phyloP scores from a whole-genome alignment of 2,797 vertebrate species.

The Cuculus canorus region DNA sequence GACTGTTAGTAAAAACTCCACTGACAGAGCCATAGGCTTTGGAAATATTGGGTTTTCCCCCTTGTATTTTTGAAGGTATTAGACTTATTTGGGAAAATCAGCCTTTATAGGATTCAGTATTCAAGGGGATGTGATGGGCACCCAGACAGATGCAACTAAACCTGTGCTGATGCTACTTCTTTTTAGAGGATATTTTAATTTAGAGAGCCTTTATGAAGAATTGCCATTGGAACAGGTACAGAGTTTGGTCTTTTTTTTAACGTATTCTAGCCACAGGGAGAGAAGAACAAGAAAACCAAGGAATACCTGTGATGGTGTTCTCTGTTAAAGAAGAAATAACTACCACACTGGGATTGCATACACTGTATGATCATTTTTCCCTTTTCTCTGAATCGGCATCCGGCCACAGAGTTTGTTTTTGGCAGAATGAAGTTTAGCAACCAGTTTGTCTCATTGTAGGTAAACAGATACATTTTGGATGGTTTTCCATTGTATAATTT shows the following conservation, averaged over 20 bases:
- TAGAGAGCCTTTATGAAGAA: neutral
- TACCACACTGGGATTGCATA: neutral
- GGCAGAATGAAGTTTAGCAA: neutral
- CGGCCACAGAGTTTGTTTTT: neutral
- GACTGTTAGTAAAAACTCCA: neutral
- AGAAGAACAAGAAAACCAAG: neutral
- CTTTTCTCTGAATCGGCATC: neutral
- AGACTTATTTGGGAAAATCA: neutral
- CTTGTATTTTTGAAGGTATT: neutral
- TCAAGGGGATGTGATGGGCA: neutral
- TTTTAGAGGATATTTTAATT: neutral
- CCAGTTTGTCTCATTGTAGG: neutral
- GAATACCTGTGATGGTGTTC: neutral
- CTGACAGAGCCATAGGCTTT: neutral
- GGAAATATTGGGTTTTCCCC: fast-evolving
- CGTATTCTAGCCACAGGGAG: neutral
- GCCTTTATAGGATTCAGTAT: neutral
- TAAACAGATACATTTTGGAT: conserved; percentile 22
- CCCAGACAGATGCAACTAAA: neutral
- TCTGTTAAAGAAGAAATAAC: neutral
- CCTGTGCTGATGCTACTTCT: neutral
- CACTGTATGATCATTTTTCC: neutral
- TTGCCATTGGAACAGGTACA: neutral
- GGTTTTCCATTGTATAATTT: neutral
- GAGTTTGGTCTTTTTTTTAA: neutral